phyloP scores from a whole-genome alignment of 2,113 vertebrate species.

The Marmota monax region DNA sequence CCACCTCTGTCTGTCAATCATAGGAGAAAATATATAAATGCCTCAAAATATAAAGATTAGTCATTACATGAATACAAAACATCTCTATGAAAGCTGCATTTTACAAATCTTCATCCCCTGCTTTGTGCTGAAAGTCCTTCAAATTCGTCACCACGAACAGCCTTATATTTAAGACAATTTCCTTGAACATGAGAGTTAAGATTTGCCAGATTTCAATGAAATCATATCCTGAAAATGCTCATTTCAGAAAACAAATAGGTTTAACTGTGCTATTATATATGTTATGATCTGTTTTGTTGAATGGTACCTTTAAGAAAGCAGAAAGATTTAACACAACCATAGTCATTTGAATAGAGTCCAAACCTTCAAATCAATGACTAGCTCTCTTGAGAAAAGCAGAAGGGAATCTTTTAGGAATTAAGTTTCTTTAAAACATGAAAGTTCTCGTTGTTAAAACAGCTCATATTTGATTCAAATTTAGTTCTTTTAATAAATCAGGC shows the following conservation, averaged over 20 bases:
- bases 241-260: constrained; percentile 21
- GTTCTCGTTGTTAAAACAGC: not conserved
- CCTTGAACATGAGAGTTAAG: constrained; percentile 29
- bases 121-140: constrained; percentile 4
- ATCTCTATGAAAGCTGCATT: constrained; percentile 54
- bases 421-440: constrained; percentile 49
- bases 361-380: constrained; percentile 47
- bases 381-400: not conserved
- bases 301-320: constrained; percentile 43
- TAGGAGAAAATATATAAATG: constrained; percentile 46
- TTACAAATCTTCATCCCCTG: constrained; percentile 30
- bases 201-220: constrained; percentile 38
- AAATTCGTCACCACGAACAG: not conserved
- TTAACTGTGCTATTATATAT: not conserved
- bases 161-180: constrained; percentile 44
- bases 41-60: constrained; percentile 50
- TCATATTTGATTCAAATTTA: constrained; percentile 60
- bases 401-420: constrained; percentile 20
- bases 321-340: not conserved
- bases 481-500: constrained; percentile 1
- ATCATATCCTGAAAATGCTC: constrained; percentile 38
- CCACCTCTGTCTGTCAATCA: constrained; percentile 33
- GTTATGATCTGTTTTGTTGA: not conserved
- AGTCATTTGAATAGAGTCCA: not conserved
- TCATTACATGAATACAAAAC: constrained; percentile 50